Conservation (phyloP, 2,113 vertebrate genomes). For the Xyliphius kryptos region DNA sequence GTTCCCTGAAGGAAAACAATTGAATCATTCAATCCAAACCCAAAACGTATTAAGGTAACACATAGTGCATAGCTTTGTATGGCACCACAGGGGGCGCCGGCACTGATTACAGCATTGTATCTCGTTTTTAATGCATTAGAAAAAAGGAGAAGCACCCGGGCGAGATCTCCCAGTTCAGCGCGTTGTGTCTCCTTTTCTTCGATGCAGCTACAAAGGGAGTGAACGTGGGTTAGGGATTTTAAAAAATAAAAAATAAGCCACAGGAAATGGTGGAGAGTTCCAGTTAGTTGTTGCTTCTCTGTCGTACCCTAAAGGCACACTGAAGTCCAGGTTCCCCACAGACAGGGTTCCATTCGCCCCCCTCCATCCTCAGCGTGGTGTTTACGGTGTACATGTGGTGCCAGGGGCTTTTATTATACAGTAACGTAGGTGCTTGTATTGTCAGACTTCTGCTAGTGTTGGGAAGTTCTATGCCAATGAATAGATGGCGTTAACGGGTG, state of each 20-base stretch:
- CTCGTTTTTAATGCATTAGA: slow-evolving; percentile 43
- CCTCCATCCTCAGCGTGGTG: slow-evolving; percentile 4
- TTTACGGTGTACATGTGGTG: slow-evolving; percentile 34
- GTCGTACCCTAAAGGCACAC: slow-evolving; percentile 54
- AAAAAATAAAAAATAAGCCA: slow-evolving; percentile 42
- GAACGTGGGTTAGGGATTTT: slow-evolving; percentile 35
- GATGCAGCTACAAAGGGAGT: slow-evolving; percentile 38
- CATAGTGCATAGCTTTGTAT: slow-evolving; percentile 66
- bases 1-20: slow-evolving; percentile 34
- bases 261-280: slow-evolving; percentile 41
- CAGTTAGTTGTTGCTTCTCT: slow-evolving; percentile 30
- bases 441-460: slow-evolving; percentile 24
- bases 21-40: slow-evolving; percentile 46
- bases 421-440: slow-evolving; percentile 39
- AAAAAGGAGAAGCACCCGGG: slow-evolving; percentile 20
- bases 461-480: slow-evolving; percentile 75
- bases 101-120: slow-evolving; percentile 54
- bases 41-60: slow-evolving; percentile 42
- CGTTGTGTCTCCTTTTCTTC: slow-evolving; percentile 42
- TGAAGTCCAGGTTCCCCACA: slow-evolving; percentile 49
- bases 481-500: slow-evolving; percentile 94
- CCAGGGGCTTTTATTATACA: slow-evolving; percentile 42
- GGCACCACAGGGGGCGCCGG: slow-evolving; percentile 55
- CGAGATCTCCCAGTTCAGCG: slow-evolving; percentile 48
- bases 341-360: too few species aligned